Evolutionary conservation across 2,797 vertebrate genomes (phyloP).

Genomic region (Danio tinwini): DNA sequence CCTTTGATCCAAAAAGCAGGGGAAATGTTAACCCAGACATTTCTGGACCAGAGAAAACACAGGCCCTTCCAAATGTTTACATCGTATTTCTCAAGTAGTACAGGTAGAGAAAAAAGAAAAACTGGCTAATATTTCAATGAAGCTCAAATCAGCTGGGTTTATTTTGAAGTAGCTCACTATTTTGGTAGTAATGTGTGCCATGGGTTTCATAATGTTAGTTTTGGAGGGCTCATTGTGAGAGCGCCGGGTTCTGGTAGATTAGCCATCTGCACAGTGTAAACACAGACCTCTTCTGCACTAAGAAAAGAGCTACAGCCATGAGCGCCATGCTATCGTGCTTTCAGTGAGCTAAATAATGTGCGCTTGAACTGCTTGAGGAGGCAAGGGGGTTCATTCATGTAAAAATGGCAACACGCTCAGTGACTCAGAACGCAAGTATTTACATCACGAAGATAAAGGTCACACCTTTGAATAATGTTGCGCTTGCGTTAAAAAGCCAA

Average conservation of each 20-base stretch:
- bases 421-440: background rate
- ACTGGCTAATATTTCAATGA: conserved; percentile 84
- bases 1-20: conserved; percentile 73
- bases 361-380: background rate
- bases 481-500: conserved; percentile 27
- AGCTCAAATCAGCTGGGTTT: conserved; percentile 86
- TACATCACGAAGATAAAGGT: conserved; percentile 12
- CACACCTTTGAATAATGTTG: conserved; percentile 4
- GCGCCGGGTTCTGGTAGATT: conserved; percentile 73
- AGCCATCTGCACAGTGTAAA: conserved; percentile 80
- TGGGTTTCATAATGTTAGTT: conserved; percentile 85
- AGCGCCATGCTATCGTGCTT: conserved; percentile 66
- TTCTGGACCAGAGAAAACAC: conserved; percentile 70
- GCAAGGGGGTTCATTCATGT: conserved; percentile 37
- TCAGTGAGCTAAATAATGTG: conserved; percentile 41
- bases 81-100: conserved; percentile 75
- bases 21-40: conserved; percentile 79
- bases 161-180: conserved; percentile 82
- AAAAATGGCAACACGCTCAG: background rate
- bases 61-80: conserved; percentile 74
- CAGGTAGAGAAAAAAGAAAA: conserved; percentile 65
- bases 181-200: conserved; percentile 84
- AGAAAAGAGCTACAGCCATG: conserved; percentile 68
- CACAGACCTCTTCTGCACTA: conserved; percentile 72
- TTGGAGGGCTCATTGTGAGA: conserved; percentile 80